Base-by-base conservation (phyloP, 2,113 vertebrate species). In the Gorsachius goisagi region DNA sequence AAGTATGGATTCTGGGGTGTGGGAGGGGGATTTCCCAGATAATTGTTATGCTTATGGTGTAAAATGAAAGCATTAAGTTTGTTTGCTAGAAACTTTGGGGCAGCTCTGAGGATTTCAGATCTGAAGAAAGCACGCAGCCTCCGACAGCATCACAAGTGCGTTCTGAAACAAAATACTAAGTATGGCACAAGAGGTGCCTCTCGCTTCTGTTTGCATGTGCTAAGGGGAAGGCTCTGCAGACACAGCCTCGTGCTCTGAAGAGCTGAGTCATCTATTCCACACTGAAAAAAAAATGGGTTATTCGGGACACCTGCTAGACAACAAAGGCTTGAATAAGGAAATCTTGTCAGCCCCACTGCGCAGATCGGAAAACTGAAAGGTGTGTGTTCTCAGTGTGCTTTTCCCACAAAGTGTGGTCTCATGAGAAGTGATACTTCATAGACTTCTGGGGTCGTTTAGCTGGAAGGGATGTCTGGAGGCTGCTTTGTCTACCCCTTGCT, bases 11-110 rank as follows among this genome's bases (percentile, higher is more conserved):
- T 77, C 32, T 21, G 21, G 18, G 17, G 44, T 83, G 88, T 93
- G 90, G 90, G 93, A 84, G 85, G 93, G 92, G 94, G 95, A 93
- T 97, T 96, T 97, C 93, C 95, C 93, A 93, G 59, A 1, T 56
- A 64, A 62, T 44, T 93, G 76, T 94, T 94, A 72, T 75, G 92
- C 45, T 90, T 95, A 67, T 92, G 73, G 68, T 84, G 41, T 84
- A 67, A 94, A 96, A 88, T 72, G 92, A 94, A 96, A 96, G 76
- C 83, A 28, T 21, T 33, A 18, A 80, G 44, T 92, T 90, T 93
- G 93, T 96, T 95, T 96, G 96, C 68, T 90, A 96, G 95, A 95
- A 96, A 81, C 95, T 92, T 47, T 67, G 88, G 56, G 80, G 86
- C 60, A 71, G 76, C 91, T 92, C 14, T 55, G 83, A 78, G 47